Percentiles rank a stretch among this genome's conserved stretches.
phyloP scores from a whole-genome alignment of 2,113 vertebrate species.

The Oncorhynchus gorbuscha region DNA sequence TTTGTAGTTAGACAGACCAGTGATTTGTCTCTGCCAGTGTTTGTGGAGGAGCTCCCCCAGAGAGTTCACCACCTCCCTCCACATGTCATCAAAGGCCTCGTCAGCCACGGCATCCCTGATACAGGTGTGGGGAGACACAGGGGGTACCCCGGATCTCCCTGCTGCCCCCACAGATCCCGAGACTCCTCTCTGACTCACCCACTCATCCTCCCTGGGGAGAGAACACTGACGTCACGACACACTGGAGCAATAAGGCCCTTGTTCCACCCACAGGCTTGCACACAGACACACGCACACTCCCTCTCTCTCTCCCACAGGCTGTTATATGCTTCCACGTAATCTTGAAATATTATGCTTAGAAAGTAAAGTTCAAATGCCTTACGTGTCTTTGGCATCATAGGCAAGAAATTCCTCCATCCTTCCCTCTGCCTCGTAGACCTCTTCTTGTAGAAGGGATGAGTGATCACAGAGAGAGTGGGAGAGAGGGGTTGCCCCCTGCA shows the following conservation, averaged over 20 bases:
- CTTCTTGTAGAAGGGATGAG: conserved; percentile 63
- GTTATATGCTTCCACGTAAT: too few relatives aligned
- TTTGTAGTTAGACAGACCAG: conserved; percentile 62
- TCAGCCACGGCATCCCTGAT: conserved; percentile 76
- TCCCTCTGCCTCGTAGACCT: conserved; percentile 80
- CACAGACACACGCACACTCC: background rate
- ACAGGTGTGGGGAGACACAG: conserved; percentile 79
- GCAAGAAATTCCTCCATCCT: conserved; percentile 84
- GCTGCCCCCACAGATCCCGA: conserved; percentile 16
- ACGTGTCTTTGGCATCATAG: conserved; percentile 80
- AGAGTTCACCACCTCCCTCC: conserved; percentile 68
- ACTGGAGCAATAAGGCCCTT: background rate
- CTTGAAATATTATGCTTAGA: background rate
- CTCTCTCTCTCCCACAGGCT: too few relatives aligned
- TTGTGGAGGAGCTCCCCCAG: conserved; percentile 75
- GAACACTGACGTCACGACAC: background rate
- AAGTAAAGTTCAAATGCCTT: conserved; percentile 36
- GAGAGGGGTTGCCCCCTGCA: conserved; percentile 24
- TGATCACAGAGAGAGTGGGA: conserved; percentile 23
- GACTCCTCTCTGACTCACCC: conserved; percentile 60
- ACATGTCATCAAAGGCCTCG: conserved; percentile 79
- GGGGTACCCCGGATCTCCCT: conserved; percentile 73
- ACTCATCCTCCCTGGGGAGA: conserved; percentile 69
- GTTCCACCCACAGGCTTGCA: background rate
- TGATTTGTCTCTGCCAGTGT: conserved; percentile 65